These are phyloP conservation scores for Fabriciana adippe DNA, from an alignment of 2,888 invertebrate species.

Conservation along the genomic window DNA sequence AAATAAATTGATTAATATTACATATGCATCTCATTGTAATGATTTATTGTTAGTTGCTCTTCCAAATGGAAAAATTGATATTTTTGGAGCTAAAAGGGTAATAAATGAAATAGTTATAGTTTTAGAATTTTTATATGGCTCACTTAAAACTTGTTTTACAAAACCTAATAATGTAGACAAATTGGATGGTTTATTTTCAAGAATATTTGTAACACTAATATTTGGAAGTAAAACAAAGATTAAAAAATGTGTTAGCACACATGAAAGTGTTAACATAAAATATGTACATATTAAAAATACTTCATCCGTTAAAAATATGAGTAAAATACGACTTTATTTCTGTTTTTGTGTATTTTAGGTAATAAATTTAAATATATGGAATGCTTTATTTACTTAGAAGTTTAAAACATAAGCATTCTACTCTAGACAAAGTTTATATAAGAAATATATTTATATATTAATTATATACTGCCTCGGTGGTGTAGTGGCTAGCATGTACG, in stretches of 20 bases:
- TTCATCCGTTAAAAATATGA: too few relatives aligned
- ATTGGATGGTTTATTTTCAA: slow-evolving; percentile 85
- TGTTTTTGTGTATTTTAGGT: too few relatives aligned
- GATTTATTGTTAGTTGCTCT: slow-evolving; percentile 86
- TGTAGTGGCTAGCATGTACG: too few relatives aligned
- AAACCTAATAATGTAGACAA: slow-evolving; percentile 80
- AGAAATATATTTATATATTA: too few relatives aligned
- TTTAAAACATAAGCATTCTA: too few relatives aligned
- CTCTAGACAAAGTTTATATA: too few relatives aligned
- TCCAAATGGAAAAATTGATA: slow-evolving; percentile 82
- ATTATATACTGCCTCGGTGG: too few relatives aligned
- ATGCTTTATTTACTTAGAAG: too few relatives aligned
- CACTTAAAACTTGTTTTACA: slow-evolving; percentile 72
- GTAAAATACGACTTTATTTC: too few relatives aligned
- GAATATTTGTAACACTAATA: slow-evolving; percentile 77
- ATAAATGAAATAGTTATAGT: slow-evolving; percentile 74
- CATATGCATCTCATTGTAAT: slow-evolving; percentile 84
- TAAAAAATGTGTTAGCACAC: slow-evolving; percentile 31
- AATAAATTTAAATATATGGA: too few relatives aligned
- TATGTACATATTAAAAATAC: too few relatives aligned
- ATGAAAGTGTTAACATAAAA: slow-evolving; percentile 32
- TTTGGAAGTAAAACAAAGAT: slow-evolving; percentile 40
- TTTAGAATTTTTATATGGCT: slow-evolving; percentile 84
- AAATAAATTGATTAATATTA: slow-evolving; percentile 85
- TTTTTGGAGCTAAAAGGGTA: slow-evolving; percentile 73